Conservation (phyloP, 2,113 vertebrate species). For the Embiotoca jacksoni region DNA sequence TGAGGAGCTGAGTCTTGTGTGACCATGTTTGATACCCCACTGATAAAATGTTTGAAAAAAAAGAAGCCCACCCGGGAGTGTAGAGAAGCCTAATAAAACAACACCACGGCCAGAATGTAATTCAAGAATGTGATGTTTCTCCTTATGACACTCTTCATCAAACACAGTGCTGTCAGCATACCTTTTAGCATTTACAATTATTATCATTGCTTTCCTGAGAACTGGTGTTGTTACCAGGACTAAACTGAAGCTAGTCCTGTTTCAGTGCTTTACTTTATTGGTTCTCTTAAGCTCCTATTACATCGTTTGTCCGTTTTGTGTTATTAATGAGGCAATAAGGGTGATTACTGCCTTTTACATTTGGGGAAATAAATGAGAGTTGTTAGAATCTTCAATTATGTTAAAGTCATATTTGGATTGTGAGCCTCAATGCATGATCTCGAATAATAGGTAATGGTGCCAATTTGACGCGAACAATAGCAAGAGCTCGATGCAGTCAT, state of each 20-base stretch:
- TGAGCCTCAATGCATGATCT: neutral
- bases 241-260: neutral
- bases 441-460: neutral
- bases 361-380: neutral
- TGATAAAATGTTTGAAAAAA: neutral
- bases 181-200: slow-evolving; percentile 1
- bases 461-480: neutral
- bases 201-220: slow-evolving; percentile 3
- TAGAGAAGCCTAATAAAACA: neutral
- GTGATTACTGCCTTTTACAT: neutral
- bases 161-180: neutral
- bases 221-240: neutral
- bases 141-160: neutral
- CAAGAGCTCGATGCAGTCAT: neutral
- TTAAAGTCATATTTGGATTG: neutral
- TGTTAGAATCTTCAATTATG: neutral
- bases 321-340: neutral
- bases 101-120: neutral
- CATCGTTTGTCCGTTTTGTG: neutral
- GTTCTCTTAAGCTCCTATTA: neutral
- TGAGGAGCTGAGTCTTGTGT: neutral
- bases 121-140: neutral
- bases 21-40: neutral
- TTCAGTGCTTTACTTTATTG: slow-evolving; percentile 25
- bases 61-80: neutral